A percentile compares a stretch with the other conserved stretches of the same genome.
These are phyloP conservation scores for Heterodera filipjevi DNA, from an alignment of 2,888 invertebrate genomes.

Conservation along the genomic window DNA sequence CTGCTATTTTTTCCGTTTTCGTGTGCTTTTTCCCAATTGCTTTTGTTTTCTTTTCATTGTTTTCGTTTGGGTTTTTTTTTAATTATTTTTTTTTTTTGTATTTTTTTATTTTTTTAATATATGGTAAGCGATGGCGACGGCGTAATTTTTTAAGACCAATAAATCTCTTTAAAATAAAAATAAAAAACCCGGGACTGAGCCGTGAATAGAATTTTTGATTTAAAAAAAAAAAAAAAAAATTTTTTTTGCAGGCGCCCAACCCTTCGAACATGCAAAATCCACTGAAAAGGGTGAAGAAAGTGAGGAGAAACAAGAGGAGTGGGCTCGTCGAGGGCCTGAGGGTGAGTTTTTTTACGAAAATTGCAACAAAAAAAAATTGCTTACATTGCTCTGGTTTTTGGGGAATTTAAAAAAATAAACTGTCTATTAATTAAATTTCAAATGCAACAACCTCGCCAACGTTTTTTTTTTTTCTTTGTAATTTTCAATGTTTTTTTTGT, in stretches of 20 bases:
- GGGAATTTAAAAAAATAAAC: background rate
- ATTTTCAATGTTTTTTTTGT: background rate
- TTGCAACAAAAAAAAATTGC: background rate
- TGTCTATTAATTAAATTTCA: too few relatives aligned
- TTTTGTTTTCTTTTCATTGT: background rate
- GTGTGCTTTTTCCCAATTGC: too few relatives aligned
- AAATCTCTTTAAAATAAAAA: too few relatives aligned
- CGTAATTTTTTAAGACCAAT: background rate
- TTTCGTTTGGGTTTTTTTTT: background rate
- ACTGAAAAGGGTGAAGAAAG: constrained; percentile 21
- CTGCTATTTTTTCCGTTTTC: too few relatives aligned
- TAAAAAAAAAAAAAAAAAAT: background rate
- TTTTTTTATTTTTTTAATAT: background rate
- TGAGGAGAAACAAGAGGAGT: constrained; percentile 28
- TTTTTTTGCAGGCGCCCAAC: constrained; percentile 23
- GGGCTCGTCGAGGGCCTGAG: constrained; percentile 22
- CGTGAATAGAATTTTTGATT: background rate
- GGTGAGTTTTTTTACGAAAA: constrained; percentile 20
- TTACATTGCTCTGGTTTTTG: too few relatives aligned
- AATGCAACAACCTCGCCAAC: constrained; percentile 1
- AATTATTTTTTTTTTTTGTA: background rate
- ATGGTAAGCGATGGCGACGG: constrained; percentile 7
- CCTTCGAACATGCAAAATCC: constrained; percentile 32
- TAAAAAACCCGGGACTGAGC: too few relatives aligned
- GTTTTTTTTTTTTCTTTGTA: background rate